phyloP scores from a whole-genome alignment of 2,888 invertebrate genomes.

The Clitarchus hookeri region DNA sequence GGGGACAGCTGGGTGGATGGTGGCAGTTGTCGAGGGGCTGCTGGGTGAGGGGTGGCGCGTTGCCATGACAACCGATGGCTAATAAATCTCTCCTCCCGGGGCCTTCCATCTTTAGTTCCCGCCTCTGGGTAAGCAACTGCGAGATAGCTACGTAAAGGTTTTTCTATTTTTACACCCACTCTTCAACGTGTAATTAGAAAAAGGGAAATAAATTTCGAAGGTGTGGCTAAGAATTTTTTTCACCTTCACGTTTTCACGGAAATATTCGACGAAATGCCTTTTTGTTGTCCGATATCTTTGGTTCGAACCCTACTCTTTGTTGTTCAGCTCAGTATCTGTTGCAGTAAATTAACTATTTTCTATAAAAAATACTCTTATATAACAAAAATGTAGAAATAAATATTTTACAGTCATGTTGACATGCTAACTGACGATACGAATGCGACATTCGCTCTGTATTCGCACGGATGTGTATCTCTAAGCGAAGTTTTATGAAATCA shows the following conservation, averaged over 20 bases:
- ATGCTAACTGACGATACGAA: too few species aligned
- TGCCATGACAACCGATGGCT: constrained; percentile 4
- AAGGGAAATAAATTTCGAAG: not conserved
- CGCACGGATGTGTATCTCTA: too few species aligned
- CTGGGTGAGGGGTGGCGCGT: not conserved
- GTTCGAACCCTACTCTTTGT: not conserved
- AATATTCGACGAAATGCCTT: not conserved
- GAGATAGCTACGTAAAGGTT: not conserved
- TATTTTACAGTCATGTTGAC: too few species aligned
- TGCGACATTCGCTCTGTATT: too few species aligned
- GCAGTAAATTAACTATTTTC: too few species aligned
- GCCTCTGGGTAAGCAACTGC: not conserved
- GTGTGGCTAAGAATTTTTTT: not conserved
- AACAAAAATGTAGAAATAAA: too few species aligned
- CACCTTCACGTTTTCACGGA: not conserved
- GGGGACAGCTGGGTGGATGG: not conserved
- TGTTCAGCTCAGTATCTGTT: not conserved
- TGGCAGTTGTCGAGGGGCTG: not conserved
- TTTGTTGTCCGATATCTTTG: not conserved
- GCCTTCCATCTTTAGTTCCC: not conserved
- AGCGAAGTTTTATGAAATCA: too few species aligned
- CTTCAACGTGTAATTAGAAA: not conserved
- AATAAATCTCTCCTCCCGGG: not conserved
- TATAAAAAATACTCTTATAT: too few species aligned
- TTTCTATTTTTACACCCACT: not conserved